phyloP scores from a whole-genome alignment of 2,888 invertebrate species.

The Hyles lineata region DNA sequence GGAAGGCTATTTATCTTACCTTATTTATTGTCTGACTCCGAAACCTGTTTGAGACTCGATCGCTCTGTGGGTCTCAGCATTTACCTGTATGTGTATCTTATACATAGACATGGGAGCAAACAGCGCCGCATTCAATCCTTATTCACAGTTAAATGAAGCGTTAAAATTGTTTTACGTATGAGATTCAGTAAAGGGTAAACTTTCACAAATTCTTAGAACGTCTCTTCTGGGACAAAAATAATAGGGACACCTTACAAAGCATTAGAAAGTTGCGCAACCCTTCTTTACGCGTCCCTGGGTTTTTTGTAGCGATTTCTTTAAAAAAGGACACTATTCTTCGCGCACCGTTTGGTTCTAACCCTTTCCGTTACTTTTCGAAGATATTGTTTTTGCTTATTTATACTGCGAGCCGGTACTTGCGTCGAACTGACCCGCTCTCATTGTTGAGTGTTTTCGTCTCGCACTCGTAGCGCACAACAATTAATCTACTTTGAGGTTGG shows the following conservation, averaged over 20 bases:
- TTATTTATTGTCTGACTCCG: constrained; percentile 81
- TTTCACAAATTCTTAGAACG: constrained; percentile 77
- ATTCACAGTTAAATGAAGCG: constrained; percentile 61
- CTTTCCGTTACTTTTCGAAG: constrained; percentile 76
- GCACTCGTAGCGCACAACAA: constrained; percentile 51
- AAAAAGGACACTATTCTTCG: constrained; percentile 73
- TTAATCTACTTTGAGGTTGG: constrained; percentile 70
- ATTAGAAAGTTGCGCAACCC: constrained; percentile 85
- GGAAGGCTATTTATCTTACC: constrained; percentile 82
- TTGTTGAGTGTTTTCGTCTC: constrained; percentile 37
- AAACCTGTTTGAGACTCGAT: constrained; percentile 77
- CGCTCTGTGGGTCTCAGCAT: constrained; percentile 65
- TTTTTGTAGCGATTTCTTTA: constrained; percentile 73
- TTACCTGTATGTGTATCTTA: constrained; percentile 57
- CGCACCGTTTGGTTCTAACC: constrained; percentile 75
- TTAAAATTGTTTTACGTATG: constrained; percentile 53
- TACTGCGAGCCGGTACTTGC: constrained; percentile 50
- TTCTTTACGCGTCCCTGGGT: constrained; percentile 72
- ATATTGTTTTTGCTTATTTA: constrained; percentile 67
- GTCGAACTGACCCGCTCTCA: constrained; percentile 38
- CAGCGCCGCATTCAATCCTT: constrained; percentile 47
- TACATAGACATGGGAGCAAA: constrained; percentile 58
- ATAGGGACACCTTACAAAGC: constrained; percentile 77
- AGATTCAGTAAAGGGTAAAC: constrained; percentile 66
- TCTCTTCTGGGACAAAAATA: constrained; percentile 55